Conservation (phyloP, 2,113 vertebrate species). For the Gopherus evgoodei region DNA sequence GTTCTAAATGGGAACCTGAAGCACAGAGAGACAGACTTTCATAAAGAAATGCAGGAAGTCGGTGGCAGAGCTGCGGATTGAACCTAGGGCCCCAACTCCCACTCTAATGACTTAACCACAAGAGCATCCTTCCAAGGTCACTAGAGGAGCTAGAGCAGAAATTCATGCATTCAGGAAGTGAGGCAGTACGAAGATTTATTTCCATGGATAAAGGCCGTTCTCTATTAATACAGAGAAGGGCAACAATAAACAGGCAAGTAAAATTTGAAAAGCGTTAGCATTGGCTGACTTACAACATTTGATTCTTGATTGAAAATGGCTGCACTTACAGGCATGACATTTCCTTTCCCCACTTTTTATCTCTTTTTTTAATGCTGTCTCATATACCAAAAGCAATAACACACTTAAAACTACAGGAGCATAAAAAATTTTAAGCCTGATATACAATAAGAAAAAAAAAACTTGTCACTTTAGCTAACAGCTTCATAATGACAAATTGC, state of each 20-base stretch:
- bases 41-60: neutral
- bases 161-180: neutral
- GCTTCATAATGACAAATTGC: constrained; percentile 33
- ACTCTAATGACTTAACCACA: neutral
- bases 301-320: neutral
- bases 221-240: neutral
- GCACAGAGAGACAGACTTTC: neutral
- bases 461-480: constrained; percentile 14
- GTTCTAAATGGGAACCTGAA: constrained; percentile 16
- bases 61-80: neutral
- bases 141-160: neutral
- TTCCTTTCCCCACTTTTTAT: neutral
- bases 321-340: neutral
- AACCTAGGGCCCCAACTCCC: neutral
- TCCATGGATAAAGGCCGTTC: neutral
- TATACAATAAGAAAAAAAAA: constrained; percentile 28
- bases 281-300: neutral
- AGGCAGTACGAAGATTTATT: neutral
- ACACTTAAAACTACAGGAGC: neutral
- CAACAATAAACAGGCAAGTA: neutral
- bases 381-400: neutral
- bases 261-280: neutral
- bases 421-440: neutral
- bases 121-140: neutral
- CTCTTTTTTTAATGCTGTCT: neutral